These are phyloP conservation scores for Hirtodrosophila confusa DNA, from an alignment of 2,888 invertebrate genomes.

Conservation along the genomic window DNA sequence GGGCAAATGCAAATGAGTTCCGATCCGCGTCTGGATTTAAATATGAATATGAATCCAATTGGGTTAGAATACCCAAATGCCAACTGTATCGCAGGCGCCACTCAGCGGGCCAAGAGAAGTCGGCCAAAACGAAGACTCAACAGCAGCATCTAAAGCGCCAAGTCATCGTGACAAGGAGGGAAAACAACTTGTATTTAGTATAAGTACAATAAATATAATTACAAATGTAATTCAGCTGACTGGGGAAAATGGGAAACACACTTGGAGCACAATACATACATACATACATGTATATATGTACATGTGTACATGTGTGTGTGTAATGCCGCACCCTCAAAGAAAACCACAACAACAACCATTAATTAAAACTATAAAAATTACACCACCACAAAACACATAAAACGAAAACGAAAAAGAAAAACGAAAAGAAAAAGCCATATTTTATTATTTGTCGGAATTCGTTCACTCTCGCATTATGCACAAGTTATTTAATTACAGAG, in stretches of 20 bases:
- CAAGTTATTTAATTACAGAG: constrained; percentile 64
- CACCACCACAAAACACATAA: constrained; percentile 42
- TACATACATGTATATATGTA: no score
- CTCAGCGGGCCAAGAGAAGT: background rate
- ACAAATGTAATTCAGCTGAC: constrained; percentile 67
- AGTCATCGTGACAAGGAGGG: constrained; percentile 71
- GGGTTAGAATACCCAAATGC: no score
- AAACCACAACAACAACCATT: constrained; percentile 60
- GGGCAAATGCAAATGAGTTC: constrained; percentile 37
- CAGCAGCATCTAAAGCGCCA: constrained; percentile 42
- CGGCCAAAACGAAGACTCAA: constrained; percentile 18
- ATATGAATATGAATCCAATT: background rate
- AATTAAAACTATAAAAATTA: constrained; percentile 80
- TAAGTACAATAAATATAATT: constrained; percentile 69
- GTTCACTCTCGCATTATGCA: constrained; percentile 17
- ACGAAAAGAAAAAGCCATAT: constrained; percentile 39
- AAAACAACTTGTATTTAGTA: constrained; percentile 25
- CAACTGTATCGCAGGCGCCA: no score
- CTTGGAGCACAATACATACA: no score
- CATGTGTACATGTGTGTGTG: background rate
- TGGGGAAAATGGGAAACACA: constrained; percentile 40
- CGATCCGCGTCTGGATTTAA: constrained; percentile 26
- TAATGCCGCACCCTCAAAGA: constrained; percentile 49
- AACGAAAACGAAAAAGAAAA: constrained; percentile 3
- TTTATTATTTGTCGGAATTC: constrained; percentile 51